Evolutionary conservation across 1,140 invertebrate genomes (phyloP).

Genomic region (Agrypnia vestita): DNA sequence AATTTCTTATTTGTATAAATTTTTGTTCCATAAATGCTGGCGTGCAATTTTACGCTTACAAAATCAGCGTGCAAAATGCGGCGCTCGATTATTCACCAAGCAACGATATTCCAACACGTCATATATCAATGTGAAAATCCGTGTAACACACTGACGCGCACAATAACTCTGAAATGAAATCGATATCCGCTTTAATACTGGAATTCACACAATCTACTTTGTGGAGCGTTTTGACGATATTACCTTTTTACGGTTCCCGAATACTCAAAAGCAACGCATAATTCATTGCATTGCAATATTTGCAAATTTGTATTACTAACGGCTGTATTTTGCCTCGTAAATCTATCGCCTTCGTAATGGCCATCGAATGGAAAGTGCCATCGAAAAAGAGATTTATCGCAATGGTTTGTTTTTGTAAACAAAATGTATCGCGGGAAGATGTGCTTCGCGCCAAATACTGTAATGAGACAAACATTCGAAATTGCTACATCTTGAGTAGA

Average conservation of each 20-base stretch:
- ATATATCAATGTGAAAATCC: too few species aligned
- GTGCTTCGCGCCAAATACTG: slow-evolving; percentile 7
- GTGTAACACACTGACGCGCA: background rate
- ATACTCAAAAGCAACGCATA: slow-evolving; percentile 49
- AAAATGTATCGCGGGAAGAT: slow-evolving; percentile 47
- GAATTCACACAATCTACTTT: background rate
- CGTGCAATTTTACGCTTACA: too few species aligned
- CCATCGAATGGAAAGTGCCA: slow-evolving; percentile 61
- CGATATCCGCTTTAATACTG: slow-evolving; percentile 22
- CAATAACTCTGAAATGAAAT: slow-evolving; percentile 8
- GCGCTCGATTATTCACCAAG: too few species aligned
- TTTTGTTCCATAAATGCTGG: too few species aligned
- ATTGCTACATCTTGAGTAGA: slow-evolving; percentile 32
- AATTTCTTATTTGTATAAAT: too few species aligned
- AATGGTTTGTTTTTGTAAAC: slow-evolving; percentile 56
- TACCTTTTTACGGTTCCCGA: slow-evolving; percentile 43
- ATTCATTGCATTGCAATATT: slow-evolving; percentile 52
- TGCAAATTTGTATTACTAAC: slow-evolving; percentile 50
- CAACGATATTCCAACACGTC: too few species aligned
- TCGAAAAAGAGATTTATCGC: slow-evolving; percentile 60
- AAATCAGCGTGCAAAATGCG: too few species aligned
- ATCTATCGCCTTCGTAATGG: slow-evolving; percentile 59
- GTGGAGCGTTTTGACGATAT: background rate
- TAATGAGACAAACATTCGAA: slow-evolving; percentile 44
- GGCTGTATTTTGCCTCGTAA: slow-evolving; percentile 55